Base-by-base conservation (phyloP, 2,113 vertebrate genomes). In the Hyaena hyaena region DNA sequence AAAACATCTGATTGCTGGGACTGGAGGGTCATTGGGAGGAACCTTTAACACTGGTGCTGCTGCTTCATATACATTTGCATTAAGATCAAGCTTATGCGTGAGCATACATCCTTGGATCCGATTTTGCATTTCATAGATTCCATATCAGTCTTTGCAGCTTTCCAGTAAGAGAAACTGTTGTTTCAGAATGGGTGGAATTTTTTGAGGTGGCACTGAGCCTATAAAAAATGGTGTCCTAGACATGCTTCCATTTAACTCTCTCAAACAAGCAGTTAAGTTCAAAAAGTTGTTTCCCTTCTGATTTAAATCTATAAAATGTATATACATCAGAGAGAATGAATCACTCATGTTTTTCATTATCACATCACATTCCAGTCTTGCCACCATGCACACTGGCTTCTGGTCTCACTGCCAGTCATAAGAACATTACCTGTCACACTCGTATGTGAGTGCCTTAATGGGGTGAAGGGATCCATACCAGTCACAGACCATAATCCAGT, bases 41-140 rank as follows among this genome's bases (percentile, higher is more conserved):
- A 7, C 33, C 23, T 71, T 79, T 68, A 43, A 31, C 43, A 31
- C 68, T 1, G 26, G 7, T 12, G 28, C 48, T 74, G 74, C 95
- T 33, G 4, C 7, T 45, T 26, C 43, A 4, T 31, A 24, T 21
- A 0, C 31, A 10, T 89, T 79, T 66, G 69, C 79, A n/a, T 55
- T 91, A 55, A 93, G 45, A 33, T 84, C 63, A 24, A 66, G 68
- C 31, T 84, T 33, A 28, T 80, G 39, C 63, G 21, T 33, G 61
- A 88, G 58, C 53, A 17, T 35, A 33, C 10, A 8, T 43, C 2
- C 63, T 90, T 7, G 43, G 45, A 55, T 81, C 55, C 11, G 12
- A 48, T 89, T 95, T 93, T 92, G 89, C 48, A 48, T 50, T 68
- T 81, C 48, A 73, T 26, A 73, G 91, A 81, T 73, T 65, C 68